Percentiles rank a stretch among this genome's conserved stretches.
Conservation (phyloP, 2,797 vertebrate species). For the Argyrosomus regius region DNA sequence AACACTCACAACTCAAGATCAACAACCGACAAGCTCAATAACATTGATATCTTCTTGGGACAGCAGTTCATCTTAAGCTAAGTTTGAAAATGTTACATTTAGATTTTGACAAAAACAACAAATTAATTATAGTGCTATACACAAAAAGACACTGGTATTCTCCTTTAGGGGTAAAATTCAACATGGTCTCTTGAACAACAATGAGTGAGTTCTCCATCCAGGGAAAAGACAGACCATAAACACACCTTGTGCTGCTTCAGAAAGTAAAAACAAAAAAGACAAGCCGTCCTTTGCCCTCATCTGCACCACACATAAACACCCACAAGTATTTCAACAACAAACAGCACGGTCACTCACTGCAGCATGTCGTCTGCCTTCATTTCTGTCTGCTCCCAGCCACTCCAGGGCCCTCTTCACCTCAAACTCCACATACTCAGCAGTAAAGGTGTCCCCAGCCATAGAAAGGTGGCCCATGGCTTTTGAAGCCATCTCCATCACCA, state of each 20-base stretch:
- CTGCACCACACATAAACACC: slow-evolving; percentile 30
- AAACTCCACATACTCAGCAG: slow-evolving; percentile 98
- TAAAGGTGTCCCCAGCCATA: slow-evolving; percentile 98
- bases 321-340: slow-evolving; percentile 62
- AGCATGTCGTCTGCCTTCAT: slow-evolving; percentile 96
- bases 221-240: neutral
- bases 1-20: neutral
- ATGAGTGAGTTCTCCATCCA: neutral
- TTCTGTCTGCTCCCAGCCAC: slow-evolving; percentile 97
- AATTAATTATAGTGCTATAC: neutral
- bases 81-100: neutral
- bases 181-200: neutral
- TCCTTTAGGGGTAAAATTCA: neutral
- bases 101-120: neutral
- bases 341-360: slow-evolving; percentile 86
- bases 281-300: slow-evolving; percentile 29
- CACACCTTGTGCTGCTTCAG: neutral
- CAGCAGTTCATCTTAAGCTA: neutral
- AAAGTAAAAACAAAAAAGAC: neutral
- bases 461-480: slow-evolving; percentile 97
- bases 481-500: slow-evolving; percentile 99
- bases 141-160: neutral
- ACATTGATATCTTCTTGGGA: neutral
- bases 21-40: neutral
- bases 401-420: slow-evolving; percentile 98